phyloP scores from a whole-genome alignment of 2,113 vertebrate species.

The Bambusicola thoracicus region DNA sequence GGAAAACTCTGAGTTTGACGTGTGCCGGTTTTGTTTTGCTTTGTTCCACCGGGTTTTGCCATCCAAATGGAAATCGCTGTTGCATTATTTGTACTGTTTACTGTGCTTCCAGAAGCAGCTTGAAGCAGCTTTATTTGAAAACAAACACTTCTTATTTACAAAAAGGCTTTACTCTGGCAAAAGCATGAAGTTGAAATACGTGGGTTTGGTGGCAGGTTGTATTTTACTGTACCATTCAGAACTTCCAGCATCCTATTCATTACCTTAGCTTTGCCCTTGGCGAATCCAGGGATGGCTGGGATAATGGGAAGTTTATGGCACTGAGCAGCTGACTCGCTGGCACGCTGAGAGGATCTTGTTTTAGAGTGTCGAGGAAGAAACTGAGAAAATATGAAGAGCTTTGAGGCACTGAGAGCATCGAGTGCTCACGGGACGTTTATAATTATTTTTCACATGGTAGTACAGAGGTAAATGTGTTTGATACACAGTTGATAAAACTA shows the following conservation, averaged over 20 bases:
- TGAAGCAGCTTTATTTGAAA: slow-evolving; percentile 37
- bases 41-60: slow-evolving; percentile 55
- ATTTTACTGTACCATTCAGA: not conserved
- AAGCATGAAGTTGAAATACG: slow-evolving; percentile 44
- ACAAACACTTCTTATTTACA: slow-evolving; percentile 45
- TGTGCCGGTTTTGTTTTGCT: slow-evolving; percentile 60
- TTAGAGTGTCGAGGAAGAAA: slow-evolving; percentile 14
- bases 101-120: not conserved
- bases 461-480: not conserved
- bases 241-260: not conserved
- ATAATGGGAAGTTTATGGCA: slow-evolving; percentile 28
- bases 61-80: not conserved
- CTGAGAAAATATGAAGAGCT: slow-evolving; percentile 30
- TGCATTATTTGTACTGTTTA: not conserved
- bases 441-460: not conserved
- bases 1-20: slow-evolving; percentile 70
- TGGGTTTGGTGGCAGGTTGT: slow-evolving; percentile 27
- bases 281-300: not conserved
- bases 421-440: not conserved
- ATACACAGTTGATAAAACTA: not conserved
- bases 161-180: slow-evolving; percentile 26
- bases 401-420: not conserved
- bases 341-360: slow-evolving; percentile 47
- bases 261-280: not conserved
- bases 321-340: not conserved